Percentiles rank a stretch among this genome's conserved stretches.
phyloP scores from a whole-genome alignment of 2,113 vertebrate genomes.

The Pelvicachromis taeniatus region DNA sequence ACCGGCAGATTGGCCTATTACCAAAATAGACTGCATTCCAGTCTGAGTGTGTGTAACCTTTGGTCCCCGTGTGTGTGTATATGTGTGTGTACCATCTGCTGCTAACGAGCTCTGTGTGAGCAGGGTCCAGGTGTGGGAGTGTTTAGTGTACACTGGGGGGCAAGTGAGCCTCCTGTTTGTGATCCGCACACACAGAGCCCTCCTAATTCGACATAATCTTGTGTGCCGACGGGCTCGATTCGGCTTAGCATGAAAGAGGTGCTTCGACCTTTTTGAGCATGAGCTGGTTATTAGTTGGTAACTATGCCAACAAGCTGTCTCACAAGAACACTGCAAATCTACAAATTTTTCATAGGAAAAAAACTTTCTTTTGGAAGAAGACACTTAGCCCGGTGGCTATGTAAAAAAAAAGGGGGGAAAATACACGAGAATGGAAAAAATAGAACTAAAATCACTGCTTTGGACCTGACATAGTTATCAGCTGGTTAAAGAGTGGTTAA shows the following conservation, averaged over 20 bases:
- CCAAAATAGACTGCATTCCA: constrained; percentile 53
- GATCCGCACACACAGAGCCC: not conserved
- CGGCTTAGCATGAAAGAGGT: not conserved
- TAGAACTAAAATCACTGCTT: not conserved
- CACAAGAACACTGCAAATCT: not conserved
- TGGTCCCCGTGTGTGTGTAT: not conserved
- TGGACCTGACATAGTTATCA: not conserved
- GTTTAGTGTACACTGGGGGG: constrained; percentile 53
- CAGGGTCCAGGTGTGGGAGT: constrained; percentile 59
- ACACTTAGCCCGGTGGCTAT: not conserved
- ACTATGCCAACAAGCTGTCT: not conserved
- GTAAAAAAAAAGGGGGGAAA: not conserved
- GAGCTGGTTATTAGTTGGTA: not conserved
- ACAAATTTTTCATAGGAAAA: not conserved
- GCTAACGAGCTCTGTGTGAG: constrained; percentile 58
- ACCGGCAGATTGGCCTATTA: constrained; percentile 61
- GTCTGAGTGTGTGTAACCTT: constrained; percentile 54
- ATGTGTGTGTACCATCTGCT: constrained; percentile 46
- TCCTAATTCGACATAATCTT: constrained; percentile 25
- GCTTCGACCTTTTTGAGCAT: not conserved
- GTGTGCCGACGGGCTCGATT: not conserved
- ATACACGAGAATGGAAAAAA: not conserved
- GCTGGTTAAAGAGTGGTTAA: not conserved
- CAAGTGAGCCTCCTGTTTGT: constrained; percentile 43
- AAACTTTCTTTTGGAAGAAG: not conserved